These are phyloP conservation scores for Drosophila orena DNA, from an alignment of 1,140 invertebrate genomes.

Conservation along the genomic window DNA sequence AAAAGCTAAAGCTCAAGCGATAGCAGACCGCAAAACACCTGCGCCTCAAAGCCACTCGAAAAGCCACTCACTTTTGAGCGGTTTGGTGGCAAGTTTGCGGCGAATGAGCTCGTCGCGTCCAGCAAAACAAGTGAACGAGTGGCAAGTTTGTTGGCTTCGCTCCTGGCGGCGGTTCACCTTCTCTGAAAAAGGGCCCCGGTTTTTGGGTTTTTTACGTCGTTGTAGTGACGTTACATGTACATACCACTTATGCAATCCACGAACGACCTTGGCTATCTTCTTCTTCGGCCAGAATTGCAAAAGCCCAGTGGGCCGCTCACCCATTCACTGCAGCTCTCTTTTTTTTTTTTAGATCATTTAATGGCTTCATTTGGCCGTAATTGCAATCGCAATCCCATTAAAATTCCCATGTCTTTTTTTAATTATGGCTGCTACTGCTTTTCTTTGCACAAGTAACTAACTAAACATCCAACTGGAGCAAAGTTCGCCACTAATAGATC, in stretches of 20 bases:
- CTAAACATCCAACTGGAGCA: conserved; percentile 28
- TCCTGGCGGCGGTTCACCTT: conserved; percentile 73
- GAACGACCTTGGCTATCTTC: conserved; percentile 62
- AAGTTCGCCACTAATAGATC: conserved; percentile 29
- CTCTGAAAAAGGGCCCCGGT: conserved; percentile 47
- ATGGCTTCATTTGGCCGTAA: conserved; percentile 48
- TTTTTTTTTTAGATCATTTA: conserved; percentile 18
- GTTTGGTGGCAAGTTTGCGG: conserved; percentile 26
- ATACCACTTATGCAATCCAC: conserved; percentile 55
- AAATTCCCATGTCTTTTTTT: conserved; percentile 35
- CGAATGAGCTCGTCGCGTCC: conserved; percentile 57
- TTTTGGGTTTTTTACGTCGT: conserved; percentile 44
- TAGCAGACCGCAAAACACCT: conserved; percentile 43
- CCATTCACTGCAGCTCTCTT: conserved; percentile 42
- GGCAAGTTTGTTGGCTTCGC: conserved; percentile 73
- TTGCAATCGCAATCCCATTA: conserved; percentile 43
- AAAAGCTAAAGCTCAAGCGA: conserved; percentile 34
- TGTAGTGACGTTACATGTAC: conserved; percentile 46
- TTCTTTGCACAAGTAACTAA: conserved; percentile 30
- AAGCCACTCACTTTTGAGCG: conserved; percentile 21
- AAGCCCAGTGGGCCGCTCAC: conserved; percentile 33
- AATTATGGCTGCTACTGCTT: conserved; percentile 28
- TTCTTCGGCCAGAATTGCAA: conserved; percentile 55
- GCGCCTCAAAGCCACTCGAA: conserved; percentile 15
- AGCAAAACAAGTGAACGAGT: conserved; percentile 28